phyloP scores from a whole-genome alignment of 2,797 vertebrate species.

The Bovichtus variegatus region DNA sequence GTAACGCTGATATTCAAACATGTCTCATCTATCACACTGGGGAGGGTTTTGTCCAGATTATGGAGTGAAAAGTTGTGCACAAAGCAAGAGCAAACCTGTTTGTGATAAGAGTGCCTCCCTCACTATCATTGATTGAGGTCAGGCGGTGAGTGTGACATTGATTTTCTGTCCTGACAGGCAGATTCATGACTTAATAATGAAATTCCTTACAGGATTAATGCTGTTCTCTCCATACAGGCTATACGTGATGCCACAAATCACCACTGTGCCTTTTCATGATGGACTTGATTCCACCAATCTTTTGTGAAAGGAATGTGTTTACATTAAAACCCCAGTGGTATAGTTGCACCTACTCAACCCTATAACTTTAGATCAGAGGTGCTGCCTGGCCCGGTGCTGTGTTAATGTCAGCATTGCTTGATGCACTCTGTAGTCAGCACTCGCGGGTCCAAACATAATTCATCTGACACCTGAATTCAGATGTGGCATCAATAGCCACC shows the following conservation, averaged over 20 bases:
- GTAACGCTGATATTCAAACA: not conserved
- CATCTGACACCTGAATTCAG: slow-evolving; percentile 43
- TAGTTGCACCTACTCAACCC: slow-evolving; percentile 1
- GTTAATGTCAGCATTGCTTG: slow-evolving; percentile 29
- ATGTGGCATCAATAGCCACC: slow-evolving; percentile 12
- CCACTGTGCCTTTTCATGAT: slow-evolving; percentile 9
- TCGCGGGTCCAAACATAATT: slow-evolving; percentile 38
- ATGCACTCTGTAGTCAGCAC: slow-evolving; percentile 47
- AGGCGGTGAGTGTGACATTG: not conserved
- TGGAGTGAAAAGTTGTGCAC: not conserved
- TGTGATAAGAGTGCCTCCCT: slow-evolving; percentile 5
- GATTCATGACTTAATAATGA: slow-evolving; percentile 43
- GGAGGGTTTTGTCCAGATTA: not conserved
- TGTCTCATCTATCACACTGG: not conserved
- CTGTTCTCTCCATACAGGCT: not conserved
- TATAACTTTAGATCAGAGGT: slow-evolving; percentile 23
- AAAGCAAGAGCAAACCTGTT: not conserved
- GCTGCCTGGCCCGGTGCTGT: not conserved
- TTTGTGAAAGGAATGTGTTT: slow-evolving; percentile 22
- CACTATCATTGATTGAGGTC: slow-evolving; percentile 11
- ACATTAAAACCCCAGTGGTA: not conserved
- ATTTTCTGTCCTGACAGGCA: slow-evolving; percentile 25
- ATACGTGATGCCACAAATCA: slow-evolving; percentile 23
- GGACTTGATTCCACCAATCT: not conserved
- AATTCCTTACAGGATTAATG: slow-evolving; percentile 23